A percentile compares a stretch with the other conserved stretches of the same genome.
phyloP scores from a whole-genome alignment of 2,113 vertebrate genomes.

The Ailuropoda melanoleuca region DNA sequence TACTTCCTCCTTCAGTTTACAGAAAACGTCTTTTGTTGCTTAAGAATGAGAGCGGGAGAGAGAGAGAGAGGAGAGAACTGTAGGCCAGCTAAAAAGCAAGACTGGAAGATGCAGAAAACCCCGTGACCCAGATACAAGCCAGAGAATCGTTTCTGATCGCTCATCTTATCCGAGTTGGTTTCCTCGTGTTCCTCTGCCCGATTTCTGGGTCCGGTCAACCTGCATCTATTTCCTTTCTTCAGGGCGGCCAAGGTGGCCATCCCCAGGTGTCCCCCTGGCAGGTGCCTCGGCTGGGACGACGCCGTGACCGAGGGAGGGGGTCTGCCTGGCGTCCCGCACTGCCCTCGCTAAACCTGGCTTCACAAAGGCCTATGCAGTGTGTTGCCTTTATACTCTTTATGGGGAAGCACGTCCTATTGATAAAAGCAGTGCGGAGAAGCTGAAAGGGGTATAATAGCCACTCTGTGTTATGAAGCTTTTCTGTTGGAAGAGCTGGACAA shows the following conservation, averaged over 20 bases:
- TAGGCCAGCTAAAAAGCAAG: background rate
- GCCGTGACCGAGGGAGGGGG: background rate
- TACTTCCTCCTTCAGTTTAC: constrained; percentile 44
- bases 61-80: too few relatives aligned
- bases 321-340: fast-evolving
- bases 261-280: too few relatives aligned
- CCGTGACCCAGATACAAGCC: fast-evolving
- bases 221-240: background rate
- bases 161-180: fast-evolving
- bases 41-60: background rate
- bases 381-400: background rate
- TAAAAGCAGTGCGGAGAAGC: background rate
- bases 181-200: too few relatives aligned
- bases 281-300: too few relatives aligned
- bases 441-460: background rate
- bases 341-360: background rate
- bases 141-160: fast-evolving
- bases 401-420: background rate
- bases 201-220: background rate
- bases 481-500: background rate
- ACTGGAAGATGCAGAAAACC: fast-evolving
- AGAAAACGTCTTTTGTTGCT: constrained; percentile 75
- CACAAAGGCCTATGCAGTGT: fast-evolving
- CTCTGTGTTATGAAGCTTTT: background rate
- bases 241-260: fast-evolving